Conservation (phyloP, 2,888 invertebrate species). For the Melieria picta region DNA sequence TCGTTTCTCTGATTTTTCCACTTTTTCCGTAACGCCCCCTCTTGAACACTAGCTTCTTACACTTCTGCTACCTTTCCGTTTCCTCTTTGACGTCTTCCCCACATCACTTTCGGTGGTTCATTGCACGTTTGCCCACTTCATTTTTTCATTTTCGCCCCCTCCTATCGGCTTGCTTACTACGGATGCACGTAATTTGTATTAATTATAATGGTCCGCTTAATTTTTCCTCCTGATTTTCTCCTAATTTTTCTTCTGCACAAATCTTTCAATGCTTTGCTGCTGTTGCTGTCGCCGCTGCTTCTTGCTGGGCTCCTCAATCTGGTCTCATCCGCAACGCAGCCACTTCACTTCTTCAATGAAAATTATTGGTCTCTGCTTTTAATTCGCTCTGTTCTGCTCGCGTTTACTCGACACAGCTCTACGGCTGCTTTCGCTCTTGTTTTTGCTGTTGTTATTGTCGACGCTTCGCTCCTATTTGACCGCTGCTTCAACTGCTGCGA, state of each 20-base stretch:
- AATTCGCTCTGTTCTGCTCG: constrained; percentile 3
- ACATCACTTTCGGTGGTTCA: constrained; percentile 12
- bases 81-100: constrained; percentile 6
- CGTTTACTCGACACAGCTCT: not conserved
- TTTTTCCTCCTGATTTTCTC: too few species aligned
- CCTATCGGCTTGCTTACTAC: not conserved
- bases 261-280: constrained; percentile 4
- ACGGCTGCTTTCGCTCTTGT: not conserved
- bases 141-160: not conserved
- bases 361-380: constrained; percentile 1
- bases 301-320: not conserved
- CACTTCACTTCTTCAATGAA: not conserved
- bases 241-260: too few species aligned
- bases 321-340: not conserved
- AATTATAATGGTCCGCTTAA: too few species aligned
- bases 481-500: not conserved
- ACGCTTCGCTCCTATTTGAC: constrained; percentile 7
- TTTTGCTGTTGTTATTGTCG: constrained; percentile 17
- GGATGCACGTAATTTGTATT: too few species aligned
- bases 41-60: constrained; percentile 1
- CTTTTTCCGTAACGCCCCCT: constrained; percentile 22
- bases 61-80: constrained; percentile 10
- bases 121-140: constrained; percentile 14
- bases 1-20: constrained; percentile 19
- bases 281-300: constrained; percentile 9